Evolutionary conservation across 2,888 invertebrate genomes (phyloP), one percentile per base, ranked within the genome.

Genomic region (Polylopha cassiicola): DNA sequence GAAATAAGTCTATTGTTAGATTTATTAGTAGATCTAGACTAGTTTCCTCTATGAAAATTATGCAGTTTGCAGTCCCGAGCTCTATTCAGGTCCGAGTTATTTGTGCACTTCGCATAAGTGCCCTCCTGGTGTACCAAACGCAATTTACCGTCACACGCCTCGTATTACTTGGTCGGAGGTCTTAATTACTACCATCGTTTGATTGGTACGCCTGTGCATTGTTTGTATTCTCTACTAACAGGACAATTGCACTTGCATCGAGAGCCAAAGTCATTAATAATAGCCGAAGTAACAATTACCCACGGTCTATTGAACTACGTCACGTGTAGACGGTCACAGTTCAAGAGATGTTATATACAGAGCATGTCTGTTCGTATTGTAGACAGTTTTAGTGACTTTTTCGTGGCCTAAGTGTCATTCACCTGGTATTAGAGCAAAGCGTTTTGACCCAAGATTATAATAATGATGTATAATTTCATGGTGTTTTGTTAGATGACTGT

Each of bases 161-260:
- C 65, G 60, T 78, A 77, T 73, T 73, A 73, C 70, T 76, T 67
- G 64, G 65, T 63, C 53, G 53, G 51, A 65, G 73, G 61, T 77
- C 78, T 81, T 81, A 78, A 80, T 81, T 80, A 76, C 75, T 53
- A 56, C 58, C 77, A 76, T 81, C 55, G 65, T 70, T 71, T 73
- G 75, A 80, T 77, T 77, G 74, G 68, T 58, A 58, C 64, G 63
- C 64, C 11, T 23, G 10, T 11, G 65, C 72, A 71, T 74, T 80
- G 78, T 80, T 79, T 79, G 76, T 59, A 51, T 55, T 54, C 60
- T 58, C 61, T 41, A 50, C 61, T 67, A 72, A 73, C 71, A 62
- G 70, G 68, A 64, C 73, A 67, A 71, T 72, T 76, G 73, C 71
- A 65, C 66, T 61, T 70, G 71, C 73, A 67, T 60, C 71, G 62